Base-by-base conservation (phyloP, 2,888 invertebrate species). In the Byasa hedistus region DNA sequence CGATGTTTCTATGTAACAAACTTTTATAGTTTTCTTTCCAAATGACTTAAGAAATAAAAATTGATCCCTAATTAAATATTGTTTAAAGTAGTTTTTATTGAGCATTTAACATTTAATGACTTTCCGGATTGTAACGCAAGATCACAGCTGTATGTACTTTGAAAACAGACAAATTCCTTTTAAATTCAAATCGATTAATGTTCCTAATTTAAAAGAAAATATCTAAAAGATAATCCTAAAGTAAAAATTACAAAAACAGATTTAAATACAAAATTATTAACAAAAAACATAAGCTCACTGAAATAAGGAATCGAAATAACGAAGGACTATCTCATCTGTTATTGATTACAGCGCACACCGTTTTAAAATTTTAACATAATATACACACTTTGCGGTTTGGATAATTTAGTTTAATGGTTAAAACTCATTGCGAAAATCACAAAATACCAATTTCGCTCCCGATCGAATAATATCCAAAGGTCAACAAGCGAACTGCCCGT, bases 31-130 rank as follows among this genome's bases (percentile, higher is more conserved):
- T 44, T 44, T 15, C 44, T 44, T 44, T 44, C 15, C 17, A 17
- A 10, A 44, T 19, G 12, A 4, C 12, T 44, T 19, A 44, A 56
- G 27, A 65, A 24, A 15, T 56, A 56, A 65, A 48, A 60, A 48
- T 56, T 23, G 48, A 48, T 60, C 65, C 55, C 44, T 55, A 54
- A 65, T 60, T 60, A 60, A 27, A 48, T 55, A 27, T n/a, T 48
- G 59, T 44, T 56, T 55, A 27, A 56, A 7, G 48, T 21, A 24
- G 48, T 21, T 65, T 65, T 65, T 61, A 61, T 54, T 32, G 44
- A 60, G 60, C 56, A 55, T 65, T 65, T 61, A 57, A 57, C 48
- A 51, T 51, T 65, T 65, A 61, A 65, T 24, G 15, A 48, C 24
- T 21, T 65, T 65, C 57, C 57, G 65, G n/a, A 56, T 44, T 54